Conservation (phyloP, 2,888 invertebrate species). For the Lithophane socia region DNA sequence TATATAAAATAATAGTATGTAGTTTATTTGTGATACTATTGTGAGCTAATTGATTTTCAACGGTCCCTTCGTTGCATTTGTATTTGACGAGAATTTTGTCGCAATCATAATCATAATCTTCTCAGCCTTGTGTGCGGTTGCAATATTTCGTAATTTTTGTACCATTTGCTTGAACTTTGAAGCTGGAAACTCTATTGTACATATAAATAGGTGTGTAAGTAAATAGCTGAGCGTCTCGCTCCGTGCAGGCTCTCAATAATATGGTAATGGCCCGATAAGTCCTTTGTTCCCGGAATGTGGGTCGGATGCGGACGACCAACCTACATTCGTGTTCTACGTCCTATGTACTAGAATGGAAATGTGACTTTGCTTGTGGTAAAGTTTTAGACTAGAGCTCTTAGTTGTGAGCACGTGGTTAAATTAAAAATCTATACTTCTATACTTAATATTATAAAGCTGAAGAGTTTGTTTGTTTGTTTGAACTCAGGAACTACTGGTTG, state of each 20-base stretch:
- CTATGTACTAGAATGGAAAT: conserved; percentile 10
- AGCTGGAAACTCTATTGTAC: not conserved
- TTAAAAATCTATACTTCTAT: too few species aligned
- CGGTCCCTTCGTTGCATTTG: not conserved
- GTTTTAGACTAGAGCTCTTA: not conserved
- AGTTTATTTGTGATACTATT: conserved; percentile 8
- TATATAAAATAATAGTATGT: not conserved
- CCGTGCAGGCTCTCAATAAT: conserved; percentile 60
- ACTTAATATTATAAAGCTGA: too few species aligned
- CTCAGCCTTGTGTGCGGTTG: not conserved
- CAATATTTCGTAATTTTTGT: not conserved
- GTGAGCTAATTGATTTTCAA: conserved; percentile 9
- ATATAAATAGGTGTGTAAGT: conserved; percentile 29
- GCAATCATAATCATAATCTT: conserved; percentile 6
- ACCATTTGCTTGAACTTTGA: conserved; percentile 8
- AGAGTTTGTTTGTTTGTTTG: too few species aligned
- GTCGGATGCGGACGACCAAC: conserved; percentile 46
- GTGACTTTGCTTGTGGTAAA: conserved; percentile 20
- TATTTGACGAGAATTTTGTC: not conserved
- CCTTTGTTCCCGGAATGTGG: conserved; percentile 61
- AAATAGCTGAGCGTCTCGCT: conserved; percentile 50
- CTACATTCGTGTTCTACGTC: conserved; percentile 42
- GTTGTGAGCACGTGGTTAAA: not conserved
- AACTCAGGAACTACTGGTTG: too few species aligned
- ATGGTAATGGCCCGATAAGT: conserved; percentile 62